Base-by-base conservation (phyloP, 2,888 invertebrate species). In the Trachelus troglodyta region DNA sequence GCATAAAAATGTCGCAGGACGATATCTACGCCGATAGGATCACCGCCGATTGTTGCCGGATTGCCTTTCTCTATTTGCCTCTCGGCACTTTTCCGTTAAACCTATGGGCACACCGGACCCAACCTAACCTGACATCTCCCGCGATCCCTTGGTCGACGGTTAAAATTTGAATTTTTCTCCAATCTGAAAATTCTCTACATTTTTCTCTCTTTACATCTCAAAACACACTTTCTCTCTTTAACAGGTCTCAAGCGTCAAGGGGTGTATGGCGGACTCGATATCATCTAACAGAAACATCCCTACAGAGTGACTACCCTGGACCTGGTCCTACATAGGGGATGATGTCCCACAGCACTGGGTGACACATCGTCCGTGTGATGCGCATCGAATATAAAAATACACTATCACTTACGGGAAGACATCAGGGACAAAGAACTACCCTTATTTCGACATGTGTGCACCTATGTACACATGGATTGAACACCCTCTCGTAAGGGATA, bases 1-100 rank as follows among this genome's bases (percentile, higher is more conserved):
- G 81, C 83, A 85, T 86, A 87, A 87, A 87, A 86, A 86, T 84
- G 84, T 86, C 86, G 83, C 83, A 69, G 31, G 30, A 74, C 77
- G 75, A 81, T 83, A 81, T 83, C 79, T 79, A 76, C 73, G 2
- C 74, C 40, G 80, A 81, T 81, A 56, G 79, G 73, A 81, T 80
- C 80, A 37, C 76, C 31, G 79, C 74, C 56, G 76, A 83, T 82
- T 77, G 78, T 40, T 77, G 75, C 77, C 35, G 73, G 74, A 78
- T 80, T 75, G 75, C 74, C 56, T 56, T 56, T 56, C 56, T 56
- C 9, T 56, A 9, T 56, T 56, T 56, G 56, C 9, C 23, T 56
- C 9, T 23, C 56, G 56, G 9, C 23, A 56, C 9, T 56, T 23
- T 23, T 1, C 56, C 23, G 15, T 40, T 40, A 23, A 15, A 40